Percentiles rank a stretch among this genome's conserved stretches.
phyloP scores from a whole-genome alignment of 2,888 invertebrate species.

The Diachrysia chrysitis region DNA sequence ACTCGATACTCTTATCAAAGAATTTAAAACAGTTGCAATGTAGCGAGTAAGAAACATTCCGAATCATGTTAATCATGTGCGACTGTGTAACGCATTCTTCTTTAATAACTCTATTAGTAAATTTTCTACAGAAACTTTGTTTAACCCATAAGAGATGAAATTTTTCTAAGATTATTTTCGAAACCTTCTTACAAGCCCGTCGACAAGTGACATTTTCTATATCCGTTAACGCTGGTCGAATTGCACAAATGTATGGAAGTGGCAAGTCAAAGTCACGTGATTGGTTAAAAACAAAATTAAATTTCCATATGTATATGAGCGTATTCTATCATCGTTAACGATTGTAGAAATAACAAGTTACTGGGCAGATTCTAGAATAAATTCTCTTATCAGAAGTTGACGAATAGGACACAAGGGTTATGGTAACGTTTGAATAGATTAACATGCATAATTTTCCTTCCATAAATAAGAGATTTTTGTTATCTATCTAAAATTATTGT shows the following conservation, averaged over 20 bases:
- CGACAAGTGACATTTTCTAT: too few species aligned
- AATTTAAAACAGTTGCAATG: slow-evolving; percentile 2
- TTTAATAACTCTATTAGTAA: background rate
- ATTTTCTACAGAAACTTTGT: background rate
- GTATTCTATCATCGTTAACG: background rate
- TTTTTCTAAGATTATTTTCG: too few species aligned
- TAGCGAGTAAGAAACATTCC: background rate
- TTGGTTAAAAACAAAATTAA: too few species aligned
- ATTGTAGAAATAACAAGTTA: too few species aligned
- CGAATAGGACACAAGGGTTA: background rate
- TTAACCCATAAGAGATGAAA: too few species aligned
- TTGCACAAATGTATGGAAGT: too few species aligned
- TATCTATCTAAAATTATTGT: background rate
- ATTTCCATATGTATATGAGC: too few species aligned
- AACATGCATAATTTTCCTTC: background rate
- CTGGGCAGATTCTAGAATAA: background rate
- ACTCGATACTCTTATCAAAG: background rate
- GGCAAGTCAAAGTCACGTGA: too few species aligned
- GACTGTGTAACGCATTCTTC: background rate
- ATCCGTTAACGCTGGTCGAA: too few species aligned
- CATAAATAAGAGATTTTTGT: background rate
- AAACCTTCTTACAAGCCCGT: too few species aligned
- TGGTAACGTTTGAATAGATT: background rate
- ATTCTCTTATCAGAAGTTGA: background rate
- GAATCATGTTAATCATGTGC: too few species aligned